Base-by-base conservation (phyloP, 2,113 vertebrate genomes). In the Calidris pygmaea region DNA sequence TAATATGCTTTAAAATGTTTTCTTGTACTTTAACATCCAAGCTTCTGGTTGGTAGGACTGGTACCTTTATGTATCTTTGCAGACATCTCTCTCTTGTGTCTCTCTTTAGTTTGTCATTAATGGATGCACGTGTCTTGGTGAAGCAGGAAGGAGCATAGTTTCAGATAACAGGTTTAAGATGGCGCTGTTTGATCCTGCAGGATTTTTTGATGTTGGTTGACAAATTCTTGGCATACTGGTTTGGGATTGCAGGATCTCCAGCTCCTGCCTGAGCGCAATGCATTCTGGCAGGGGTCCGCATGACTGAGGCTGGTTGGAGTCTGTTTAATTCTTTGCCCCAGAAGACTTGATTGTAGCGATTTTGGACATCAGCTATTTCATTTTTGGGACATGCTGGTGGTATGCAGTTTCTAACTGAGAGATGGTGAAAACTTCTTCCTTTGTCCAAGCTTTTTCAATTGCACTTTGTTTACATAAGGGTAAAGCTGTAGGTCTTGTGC, bases 231-330 rank as follows among this genome's bases (percentile, higher is more conserved):
- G 45, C 14, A 0, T 9, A 26, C 35, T 23, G 48, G 35, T 65
- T 88, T 79, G 37, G 35, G 62, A 14, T 50, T 39, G 15, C 50
- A 39, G 34, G 27, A 21, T 35, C 27, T 47, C 9, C 23, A 30
- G 10, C 43, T 52, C 9, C 62, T 58, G 9, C 5, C 48, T 56
- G 79, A n/a, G 0, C 2, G 0, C 10, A 1, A 37, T 34, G 29
- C 6, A 0, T 41, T 58, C 39, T 35, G 34, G 14, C 26, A 50
- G 17, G 6, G 17, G 8, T 41, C 26, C 27, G 7, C 0, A 0
- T n/a, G 53, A 16, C 71, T 67, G 68, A 43, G 89, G 29, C 43
- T 56, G 35, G 0, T 8, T 3, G 0, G 32, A 39, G 23, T 15
- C 43, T 79, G 9, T 29, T 78, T 72, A 2, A 15, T 47, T 18